phyloP scores from a whole-genome alignment of 2,113 vertebrate species.

The Nematolebias whitei region DNA sequence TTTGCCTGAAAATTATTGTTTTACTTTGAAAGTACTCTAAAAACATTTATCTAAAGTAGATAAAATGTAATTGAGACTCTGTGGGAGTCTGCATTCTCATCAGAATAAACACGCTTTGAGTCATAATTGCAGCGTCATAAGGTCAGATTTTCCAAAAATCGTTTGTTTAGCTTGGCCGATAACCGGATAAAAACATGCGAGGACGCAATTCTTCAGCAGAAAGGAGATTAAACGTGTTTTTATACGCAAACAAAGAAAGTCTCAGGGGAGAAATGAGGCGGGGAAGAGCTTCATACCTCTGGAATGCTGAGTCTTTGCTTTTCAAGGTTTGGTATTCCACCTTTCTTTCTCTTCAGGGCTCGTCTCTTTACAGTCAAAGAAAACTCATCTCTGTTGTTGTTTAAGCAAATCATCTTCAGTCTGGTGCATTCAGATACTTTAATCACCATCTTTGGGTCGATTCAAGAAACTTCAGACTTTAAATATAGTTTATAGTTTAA shows the following conservation, averaged over 20 bases:
- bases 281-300: constrained; percentile 60
- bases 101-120: constrained; percentile 13
- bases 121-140: constrained; percentile 11
- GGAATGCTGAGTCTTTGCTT: constrained; percentile 71
- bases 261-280: constrained; percentile 51
- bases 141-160: constrained; percentile 10
- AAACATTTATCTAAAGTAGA: constrained; percentile 26
- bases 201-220: constrained; percentile 14
- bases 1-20: constrained; percentile 21
- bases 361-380: constrained; percentile 31
- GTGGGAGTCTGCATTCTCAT: not conserved
- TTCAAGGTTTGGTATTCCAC: constrained; percentile 51
- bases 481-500: too few species aligned
- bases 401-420: constrained; percentile 40
- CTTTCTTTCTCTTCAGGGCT: constrained; percentile 33
- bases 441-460: constrained; percentile 22
- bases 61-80: constrained; percentile 9
- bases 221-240: constrained; percentile 25
- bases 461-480: not conserved
- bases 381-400: constrained; percentile 37
- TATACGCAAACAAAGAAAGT: constrained; percentile 23
- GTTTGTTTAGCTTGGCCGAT: constrained; percentile 26
- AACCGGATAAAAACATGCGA: constrained; percentile 9
- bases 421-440: constrained; percentile 38
- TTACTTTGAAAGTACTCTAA: constrained; percentile 21